Base-by-base conservation (phyloP, 2,113 vertebrate species). In the Arizona elegans region DNA sequence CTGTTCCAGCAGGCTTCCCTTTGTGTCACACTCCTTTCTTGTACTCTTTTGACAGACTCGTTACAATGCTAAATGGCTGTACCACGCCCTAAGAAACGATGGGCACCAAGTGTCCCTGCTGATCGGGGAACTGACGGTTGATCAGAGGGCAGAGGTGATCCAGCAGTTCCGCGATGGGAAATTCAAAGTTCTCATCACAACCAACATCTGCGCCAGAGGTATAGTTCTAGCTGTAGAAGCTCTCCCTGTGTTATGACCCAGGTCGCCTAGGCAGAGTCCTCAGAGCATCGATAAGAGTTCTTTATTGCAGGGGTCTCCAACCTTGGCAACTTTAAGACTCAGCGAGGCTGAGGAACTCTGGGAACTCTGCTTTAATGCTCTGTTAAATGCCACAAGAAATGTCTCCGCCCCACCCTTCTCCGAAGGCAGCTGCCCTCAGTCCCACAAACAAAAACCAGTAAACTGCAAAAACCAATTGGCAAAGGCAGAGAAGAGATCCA, bases 201-300 rank as follows among this genome's bases (percentile, higher is more conserved):
- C 98, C 94, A 98, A 98, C 1, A 97, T 98, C 96, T 98, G 98
- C 0, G 98, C 98, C 38, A 97, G 98, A 97, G 98, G 98, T 98
- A 56, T 0, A 0, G 2, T 38, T 11, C 52, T 12, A 0, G 1
- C 7, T 54, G 50, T 24, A 47, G 33, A 62, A 11, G 19, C 33
- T 91, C 8, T 12, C 43, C 26, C 8, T 70, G 12, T 15, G 12
- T 70, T 70, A n/a, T 4, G 5, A 0, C 29, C 29, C 12, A n/a
- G 65, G 65, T n/a, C 29, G 2, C 12, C 12, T 33, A 70, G 29
- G 29, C 12, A 5, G 62, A 70, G 62, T 54, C 53, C 53, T 11
- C 53, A 54, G 53, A 54, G 53, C 52, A 8, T 47, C 43, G 3
- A 47, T 47, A 47, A 47, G 43, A 43, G 38, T 43, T 43, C 38